Conservation (phyloP, 2,888 invertebrate genomes). For the Chloroclysta siterata region DNA sequence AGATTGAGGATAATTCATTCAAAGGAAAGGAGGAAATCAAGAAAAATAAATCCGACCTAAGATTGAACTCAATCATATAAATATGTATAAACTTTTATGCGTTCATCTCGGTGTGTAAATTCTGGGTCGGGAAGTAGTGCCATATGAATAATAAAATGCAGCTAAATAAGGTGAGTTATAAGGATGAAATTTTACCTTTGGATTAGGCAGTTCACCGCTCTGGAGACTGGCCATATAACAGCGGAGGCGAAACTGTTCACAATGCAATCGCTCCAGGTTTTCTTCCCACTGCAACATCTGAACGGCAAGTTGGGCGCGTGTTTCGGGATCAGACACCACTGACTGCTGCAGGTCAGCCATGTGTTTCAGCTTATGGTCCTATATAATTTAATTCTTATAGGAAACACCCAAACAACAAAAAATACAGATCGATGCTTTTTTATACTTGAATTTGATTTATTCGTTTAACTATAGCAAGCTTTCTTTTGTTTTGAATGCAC, state of each 20-base stretch:
- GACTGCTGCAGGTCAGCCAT: conserved; percentile 99
- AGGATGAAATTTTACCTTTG: conserved; percentile 89
- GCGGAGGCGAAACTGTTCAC: conserved; percentile 97
- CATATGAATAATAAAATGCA: background rate
- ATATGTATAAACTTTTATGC: conserved; percentile 19
- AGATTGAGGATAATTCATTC: conserved; percentile 32
- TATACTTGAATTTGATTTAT: conserved; percentile 11
- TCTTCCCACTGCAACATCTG: conserved; percentile 99
- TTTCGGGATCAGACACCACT: conserved; percentile 97
- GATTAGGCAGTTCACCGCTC: conserved; percentile 97
- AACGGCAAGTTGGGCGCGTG: conserved; percentile 95
- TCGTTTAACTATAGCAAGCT: conserved; percentile 9
- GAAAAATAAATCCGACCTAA: conserved; percentile 37
- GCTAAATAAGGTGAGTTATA: background rate
- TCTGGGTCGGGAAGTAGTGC: background rate
- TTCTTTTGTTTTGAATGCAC: conserved; percentile 26
- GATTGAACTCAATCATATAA: conserved; percentile 29
- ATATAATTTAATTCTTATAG: conserved; percentile 40
- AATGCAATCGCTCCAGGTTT: conserved; percentile 97
- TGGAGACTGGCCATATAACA: conserved; percentile 99
- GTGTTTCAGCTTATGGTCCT: conserved; percentile 98
- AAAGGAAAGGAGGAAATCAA: conserved; percentile 36
- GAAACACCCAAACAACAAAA: conserved; percentile 1
- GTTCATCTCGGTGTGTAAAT: background rate
- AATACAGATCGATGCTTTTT: background rate